Evolutionary conservation across 2,113 vertebrate genomes (phyloP).

Genomic region (Eonycteris spelaea): DNA sequence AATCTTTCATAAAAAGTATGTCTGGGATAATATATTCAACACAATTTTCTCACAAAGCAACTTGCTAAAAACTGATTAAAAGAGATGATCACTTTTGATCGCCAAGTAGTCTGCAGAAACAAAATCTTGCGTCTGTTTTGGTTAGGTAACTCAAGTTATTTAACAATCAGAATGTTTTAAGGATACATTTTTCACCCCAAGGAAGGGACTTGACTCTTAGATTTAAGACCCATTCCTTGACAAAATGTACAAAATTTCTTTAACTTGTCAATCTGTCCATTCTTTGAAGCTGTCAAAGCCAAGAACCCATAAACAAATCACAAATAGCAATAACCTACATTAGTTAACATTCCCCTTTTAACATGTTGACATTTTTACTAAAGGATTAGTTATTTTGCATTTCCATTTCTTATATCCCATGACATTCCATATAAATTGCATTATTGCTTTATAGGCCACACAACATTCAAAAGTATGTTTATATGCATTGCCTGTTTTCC

Average conservation of each 20-base stretch:
- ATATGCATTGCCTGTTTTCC: constrained; percentile 83
- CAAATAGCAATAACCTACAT: constrained; percentile 77
- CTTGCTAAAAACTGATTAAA: constrained; percentile 67
- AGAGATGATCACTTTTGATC: constrained; percentile 58
- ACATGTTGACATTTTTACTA: constrained; percentile 77
- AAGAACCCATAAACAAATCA: constrained; percentile 78
- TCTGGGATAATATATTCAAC: constrained; percentile 47
- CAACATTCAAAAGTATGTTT: constrained; percentile 80
- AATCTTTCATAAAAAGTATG: constrained; percentile 51
- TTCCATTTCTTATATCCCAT: constrained; percentile 75
- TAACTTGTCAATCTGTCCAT: constrained; percentile 68
- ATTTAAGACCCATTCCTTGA: constrained; percentile 70
- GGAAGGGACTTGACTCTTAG: constrained; percentile 59
- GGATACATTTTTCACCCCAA: constrained; percentile 68
- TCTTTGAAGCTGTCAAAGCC: constrained; percentile 77
- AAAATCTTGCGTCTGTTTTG: constrained; percentile 75
- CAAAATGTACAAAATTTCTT: constrained; percentile 70
- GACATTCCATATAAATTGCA: constrained; percentile 77
- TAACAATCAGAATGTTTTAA: constrained; percentile 70
- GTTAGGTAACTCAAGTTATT: constrained; percentile 63
- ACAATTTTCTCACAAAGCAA: constrained; percentile 60
- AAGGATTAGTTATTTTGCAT: constrained; percentile 72
- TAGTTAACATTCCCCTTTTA: constrained; percentile 79
- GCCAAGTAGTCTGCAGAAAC: constrained; percentile 78
- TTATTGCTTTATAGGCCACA: constrained; percentile 83